Conservation (phyloP, 2,888 invertebrate genomes). For the Chydorus sphaericus region DNA sequence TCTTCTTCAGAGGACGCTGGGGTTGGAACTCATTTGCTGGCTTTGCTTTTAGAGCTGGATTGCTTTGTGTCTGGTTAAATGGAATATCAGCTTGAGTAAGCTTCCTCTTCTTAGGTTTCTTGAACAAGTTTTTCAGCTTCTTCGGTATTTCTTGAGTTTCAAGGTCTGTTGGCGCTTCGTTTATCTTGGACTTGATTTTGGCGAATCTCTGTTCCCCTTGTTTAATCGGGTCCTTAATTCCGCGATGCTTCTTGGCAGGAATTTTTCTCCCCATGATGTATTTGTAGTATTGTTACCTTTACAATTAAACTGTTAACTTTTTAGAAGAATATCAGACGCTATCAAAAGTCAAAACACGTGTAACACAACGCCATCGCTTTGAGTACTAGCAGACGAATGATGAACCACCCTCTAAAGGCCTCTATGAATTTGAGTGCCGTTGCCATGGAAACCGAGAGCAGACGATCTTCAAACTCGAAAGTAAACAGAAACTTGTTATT, state of each 20-base stretch:
- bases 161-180: constrained; percentile 8
- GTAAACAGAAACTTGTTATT: too few relatives aligned
- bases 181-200: constrained; percentile 11
- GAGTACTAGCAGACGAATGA: too few relatives aligned
- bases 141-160: constrained; percentile 14
- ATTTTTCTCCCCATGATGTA: constrained; percentile 14
- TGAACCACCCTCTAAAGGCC: too few relatives aligned
- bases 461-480: too few relatives aligned
- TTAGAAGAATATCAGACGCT: not conserved
- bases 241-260: constrained; percentile 15
- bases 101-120: constrained; percentile 3
- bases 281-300: not conserved
- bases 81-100: not conserved
- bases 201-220: constrained; percentile 8
- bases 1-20: constrained; percentile 31
- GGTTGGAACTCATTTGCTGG: constrained; percentile 24
- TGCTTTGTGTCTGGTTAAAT: constrained; percentile 26
- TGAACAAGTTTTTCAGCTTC: constrained; percentile 10
- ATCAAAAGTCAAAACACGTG: constrained; percentile 1
- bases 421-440: too few relatives aligned
- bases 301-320: not conserved
- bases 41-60: constrained; percentile 27
- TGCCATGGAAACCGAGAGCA: too few relatives aligned
- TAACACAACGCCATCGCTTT: not conserved
- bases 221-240: constrained; percentile 13